Percentiles rank a stretch among this genome's conserved stretches.
These are phyloP conservation scores for Knipowitschia caucasica DNA, from an alignment of 2,797 vertebrate genomes.

Conservation along the genomic window DNA sequence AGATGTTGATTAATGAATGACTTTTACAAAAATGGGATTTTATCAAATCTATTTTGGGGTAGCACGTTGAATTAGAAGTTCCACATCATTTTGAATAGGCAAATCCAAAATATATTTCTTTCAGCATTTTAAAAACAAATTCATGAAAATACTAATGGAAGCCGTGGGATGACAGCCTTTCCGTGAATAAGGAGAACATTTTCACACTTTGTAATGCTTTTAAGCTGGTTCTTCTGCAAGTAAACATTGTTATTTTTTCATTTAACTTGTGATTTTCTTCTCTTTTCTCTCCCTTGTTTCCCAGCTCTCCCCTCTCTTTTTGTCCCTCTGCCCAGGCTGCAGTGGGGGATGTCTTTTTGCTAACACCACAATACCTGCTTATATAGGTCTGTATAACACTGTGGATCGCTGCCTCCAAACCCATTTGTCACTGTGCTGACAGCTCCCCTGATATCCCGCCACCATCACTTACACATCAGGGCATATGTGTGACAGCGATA, in stretches of 20 bases:
- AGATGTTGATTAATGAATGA: no score
- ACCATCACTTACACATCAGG: conserved; percentile 53
- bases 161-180: not conserved
- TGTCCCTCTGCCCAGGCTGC: conserved; percentile 59
- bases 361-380: conserved; percentile 70
- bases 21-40: no score
- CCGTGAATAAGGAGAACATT: not conserved
- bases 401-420: conserved; percentile 47
- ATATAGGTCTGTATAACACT: conserved; percentile 84
- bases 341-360: conserved; percentile 80
- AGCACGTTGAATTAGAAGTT: not conserved
- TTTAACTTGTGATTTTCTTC: conserved; percentile 46
- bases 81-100: not conserved
- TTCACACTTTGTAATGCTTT: not conserved
- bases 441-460: conserved; percentile 44
- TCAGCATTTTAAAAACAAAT: not conserved
- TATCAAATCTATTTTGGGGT: no score
- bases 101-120: not conserved
- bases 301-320: conserved; percentile 48
- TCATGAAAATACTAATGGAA: not conserved
- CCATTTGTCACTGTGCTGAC: conserved; percentile 50
- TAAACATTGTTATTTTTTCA: conserved; percentile 17
- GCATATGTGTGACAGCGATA: conserved; percentile 44
- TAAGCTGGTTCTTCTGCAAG: not conserved
- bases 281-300: conserved; percentile 31